Evolutionary conservation across 2,113 vertebrate genomes (phyloP).

Genomic region (Coracopsis vasa): DNA sequence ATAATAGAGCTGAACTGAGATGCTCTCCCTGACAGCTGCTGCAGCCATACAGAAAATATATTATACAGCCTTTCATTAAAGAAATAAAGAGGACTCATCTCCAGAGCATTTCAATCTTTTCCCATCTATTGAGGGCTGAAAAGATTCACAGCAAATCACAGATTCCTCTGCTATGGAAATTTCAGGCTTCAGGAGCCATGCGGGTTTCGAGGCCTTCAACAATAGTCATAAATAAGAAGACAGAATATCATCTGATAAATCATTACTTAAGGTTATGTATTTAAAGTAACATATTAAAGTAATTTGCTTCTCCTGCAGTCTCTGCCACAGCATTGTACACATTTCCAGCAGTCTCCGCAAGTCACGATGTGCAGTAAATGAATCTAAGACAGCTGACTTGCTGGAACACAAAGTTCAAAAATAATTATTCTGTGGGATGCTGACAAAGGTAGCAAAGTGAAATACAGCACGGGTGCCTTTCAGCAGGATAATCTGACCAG

Average conservation of each 20-base stretch:
- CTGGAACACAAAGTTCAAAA: constrained; percentile 83
- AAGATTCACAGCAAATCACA: constrained; percentile 81
- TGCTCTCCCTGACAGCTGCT: constrained; percentile 86
- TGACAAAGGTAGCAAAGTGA: constrained; percentile 36
- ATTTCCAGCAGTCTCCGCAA: constrained; percentile 74
- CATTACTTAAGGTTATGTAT: constrained; percentile 74
- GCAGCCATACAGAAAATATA: constrained; percentile 87
- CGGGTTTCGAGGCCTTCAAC: constrained; percentile 70
- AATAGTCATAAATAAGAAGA: constrained; percentile 87
- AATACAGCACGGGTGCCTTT: not conserved
- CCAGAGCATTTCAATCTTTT: constrained; percentile 85
- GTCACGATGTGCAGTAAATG: constrained; percentile 78
- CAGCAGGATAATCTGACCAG: not conserved
- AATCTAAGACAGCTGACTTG: constrained; percentile 72
- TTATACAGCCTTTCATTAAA: constrained; percentile 92
- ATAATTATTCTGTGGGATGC: constrained; percentile 78
- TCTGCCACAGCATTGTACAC: constrained; percentile 71
- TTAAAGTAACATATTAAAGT: constrained; percentile 58
- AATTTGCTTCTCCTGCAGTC: constrained; percentile 74
- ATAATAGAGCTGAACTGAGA: constrained; percentile 85
- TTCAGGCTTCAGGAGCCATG: constrained; percentile 73
- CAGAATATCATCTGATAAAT: constrained; percentile 79
- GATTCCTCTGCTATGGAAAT: constrained; percentile 86
- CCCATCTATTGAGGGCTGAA: constrained; percentile 84
- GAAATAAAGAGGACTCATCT: constrained; percentile 88